These are phyloP conservation scores for Rapana venosa DNA, from an alignment of 2,888 invertebrate genomes.

Conservation along the genomic window DNA sequence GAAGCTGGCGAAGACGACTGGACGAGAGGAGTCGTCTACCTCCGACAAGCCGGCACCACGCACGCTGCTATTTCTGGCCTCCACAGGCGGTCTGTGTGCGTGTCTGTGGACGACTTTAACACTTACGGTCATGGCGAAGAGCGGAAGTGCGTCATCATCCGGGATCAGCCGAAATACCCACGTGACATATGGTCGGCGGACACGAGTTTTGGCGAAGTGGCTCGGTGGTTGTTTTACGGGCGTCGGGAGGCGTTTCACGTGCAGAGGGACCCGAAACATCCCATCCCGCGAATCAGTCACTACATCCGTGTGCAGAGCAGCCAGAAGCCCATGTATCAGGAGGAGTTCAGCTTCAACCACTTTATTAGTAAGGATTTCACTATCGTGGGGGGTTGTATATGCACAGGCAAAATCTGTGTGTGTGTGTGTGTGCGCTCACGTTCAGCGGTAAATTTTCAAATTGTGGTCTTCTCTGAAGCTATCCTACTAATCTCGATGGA, in stretches of 20 bases:
- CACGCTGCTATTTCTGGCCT: no score
- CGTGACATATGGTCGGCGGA: slow-evolving; percentile 37
- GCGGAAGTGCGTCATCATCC: slow-evolving; percentile 18
- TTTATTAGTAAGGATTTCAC: slow-evolving; percentile 30
- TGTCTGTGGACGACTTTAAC: not conserved
- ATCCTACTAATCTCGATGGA: no score
- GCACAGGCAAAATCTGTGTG: no score
- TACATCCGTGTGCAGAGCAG: slow-evolving; percentile 27
- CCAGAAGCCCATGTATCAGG: not conserved
- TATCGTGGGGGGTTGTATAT: no score
- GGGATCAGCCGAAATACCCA: slow-evolving; percentile 23
- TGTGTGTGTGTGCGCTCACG: not conserved
- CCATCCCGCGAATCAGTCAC: slow-evolving; percentile 40
- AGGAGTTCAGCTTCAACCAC: slow-evolving; percentile 35
- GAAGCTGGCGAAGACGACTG: not conserved
- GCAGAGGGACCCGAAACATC: not conserved
- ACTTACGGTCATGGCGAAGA: not conserved
- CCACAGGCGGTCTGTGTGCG: not conserved
- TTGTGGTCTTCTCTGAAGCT: no score
- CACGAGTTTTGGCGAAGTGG: slow-evolving; percentile 32
- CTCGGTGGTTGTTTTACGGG: slow-evolving; percentile 45
- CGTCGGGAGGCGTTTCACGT: not conserved
- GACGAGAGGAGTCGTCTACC: slow-evolving; percentile 33
- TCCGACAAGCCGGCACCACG: not conserved
- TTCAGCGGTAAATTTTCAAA: no score